Conservation (phyloP, 2,113 vertebrate genomes). For the Muntiacus reevesi region DNA sequence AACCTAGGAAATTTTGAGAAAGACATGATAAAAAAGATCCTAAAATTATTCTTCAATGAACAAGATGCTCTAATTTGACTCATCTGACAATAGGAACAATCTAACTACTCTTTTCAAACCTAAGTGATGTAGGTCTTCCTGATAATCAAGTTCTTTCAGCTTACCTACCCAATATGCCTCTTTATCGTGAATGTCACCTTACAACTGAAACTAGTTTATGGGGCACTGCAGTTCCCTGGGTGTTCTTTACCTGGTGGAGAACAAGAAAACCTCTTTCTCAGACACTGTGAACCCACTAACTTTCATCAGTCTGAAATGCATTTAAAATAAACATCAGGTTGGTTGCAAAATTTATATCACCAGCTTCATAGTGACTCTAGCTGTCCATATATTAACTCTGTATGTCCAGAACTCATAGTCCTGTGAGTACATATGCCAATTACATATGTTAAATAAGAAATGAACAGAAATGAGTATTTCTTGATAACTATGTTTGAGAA, state of each 20-base stretch:
- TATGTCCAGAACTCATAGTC: neutral
- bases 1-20: conserved; percentile 31
- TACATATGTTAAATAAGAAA: conserved; percentile 15
- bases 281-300: conserved; percentile 35
- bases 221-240: conserved; percentile 20
- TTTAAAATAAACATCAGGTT: conserved; percentile 62
- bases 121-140: neutral
- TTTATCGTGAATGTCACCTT: conserved; percentile 46
- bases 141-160: conserved; percentile 26
- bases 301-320: conserved; percentile 62
- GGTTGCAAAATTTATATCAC: conserved; percentile 46
- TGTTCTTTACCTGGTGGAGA: conserved; percentile 32
- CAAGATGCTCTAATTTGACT: conserved; percentile 1
- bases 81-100: neutral
- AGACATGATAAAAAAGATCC: neutral
- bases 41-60: neutral
- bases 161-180: neutral
- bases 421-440: neutral
- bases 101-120: conserved; percentile 1
- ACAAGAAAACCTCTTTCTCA: conserved; percentile 55
- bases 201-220: conserved; percentile 45
- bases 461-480: conserved; percentile 12
- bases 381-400: neutral
- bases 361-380: conserved; percentile 41
- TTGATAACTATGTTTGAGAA: neutral